Conservation (phyloP, 2,888 invertebrate species). For the Enchytraeus crypticus region DNA sequence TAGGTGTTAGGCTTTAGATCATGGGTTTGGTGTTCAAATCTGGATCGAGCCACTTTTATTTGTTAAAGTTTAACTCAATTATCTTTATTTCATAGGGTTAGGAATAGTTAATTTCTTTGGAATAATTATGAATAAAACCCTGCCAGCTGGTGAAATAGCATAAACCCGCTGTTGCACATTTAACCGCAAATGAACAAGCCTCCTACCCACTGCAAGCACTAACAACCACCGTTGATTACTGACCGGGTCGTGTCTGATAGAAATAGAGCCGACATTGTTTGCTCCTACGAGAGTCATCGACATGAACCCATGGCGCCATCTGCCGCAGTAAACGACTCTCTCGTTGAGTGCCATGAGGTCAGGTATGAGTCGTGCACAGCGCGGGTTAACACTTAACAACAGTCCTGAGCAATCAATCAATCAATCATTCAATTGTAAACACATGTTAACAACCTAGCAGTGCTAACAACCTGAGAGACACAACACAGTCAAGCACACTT, state of each 20-base stretch:
- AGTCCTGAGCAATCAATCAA: slow-evolving; percentile 51
- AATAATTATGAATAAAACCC: too few relatives aligned
- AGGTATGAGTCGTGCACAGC: slow-evolving; percentile 75
- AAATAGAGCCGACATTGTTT: slow-evolving; percentile 93
- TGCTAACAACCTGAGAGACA: too few relatives aligned
- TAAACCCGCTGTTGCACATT: not conserved
- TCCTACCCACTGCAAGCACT: not conserved
- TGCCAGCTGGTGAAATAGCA: too few relatives aligned
- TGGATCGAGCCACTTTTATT: too few relatives aligned
- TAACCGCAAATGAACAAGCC: not conserved
- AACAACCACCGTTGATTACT: too few relatives aligned
- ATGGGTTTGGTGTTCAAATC: too few relatives aligned
- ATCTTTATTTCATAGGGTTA: not conserved
- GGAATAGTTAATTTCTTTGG: not conserved
- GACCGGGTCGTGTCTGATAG: slow-evolving; percentile 74
- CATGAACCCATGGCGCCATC: slow-evolving; percentile 92
- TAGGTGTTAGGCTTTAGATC: too few relatives aligned
- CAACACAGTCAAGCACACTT: too few relatives aligned
- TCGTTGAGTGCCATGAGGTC: slow-evolving; percentile 90
- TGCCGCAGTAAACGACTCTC: slow-evolving; percentile 78
- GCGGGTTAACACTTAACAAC: slow-evolving; percentile 83
- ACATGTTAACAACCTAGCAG: too few relatives aligned
- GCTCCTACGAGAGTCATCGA: slow-evolving; percentile 95
- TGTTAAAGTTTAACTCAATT: too few relatives aligned
- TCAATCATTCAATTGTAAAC: too few relatives aligned